Conservation (phyloP, 1,140 invertebrate genomes). For the Polyergus mexicanus region DNA sequence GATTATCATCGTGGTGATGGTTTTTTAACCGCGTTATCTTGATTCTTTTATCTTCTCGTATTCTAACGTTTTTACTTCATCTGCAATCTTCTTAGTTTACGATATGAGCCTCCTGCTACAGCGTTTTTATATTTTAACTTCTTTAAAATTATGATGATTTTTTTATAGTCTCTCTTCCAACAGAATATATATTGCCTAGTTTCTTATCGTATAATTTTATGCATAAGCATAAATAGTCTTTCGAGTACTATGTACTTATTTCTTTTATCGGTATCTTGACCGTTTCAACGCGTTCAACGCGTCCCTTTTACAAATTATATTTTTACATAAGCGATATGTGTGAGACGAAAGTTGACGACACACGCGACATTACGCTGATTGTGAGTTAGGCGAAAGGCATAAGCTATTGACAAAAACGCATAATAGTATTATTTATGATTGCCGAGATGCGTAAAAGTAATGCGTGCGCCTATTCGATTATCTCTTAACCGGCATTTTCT, state of each 20-base stretch:
- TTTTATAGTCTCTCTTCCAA: background rate
- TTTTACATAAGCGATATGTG: conserved; percentile 26
- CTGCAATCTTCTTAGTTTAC: background rate
- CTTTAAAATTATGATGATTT: conserved; percentile 37
- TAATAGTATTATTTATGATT: conserved; percentile 59
- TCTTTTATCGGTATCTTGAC: background rate
- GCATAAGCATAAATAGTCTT: conserved; percentile 32
- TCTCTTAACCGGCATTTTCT: conserved; percentile 45
- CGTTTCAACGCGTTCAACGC: background rate
- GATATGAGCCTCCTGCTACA: background rate
- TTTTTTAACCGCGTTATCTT: background rate
- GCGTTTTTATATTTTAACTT: background rate
- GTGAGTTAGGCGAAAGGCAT: background rate
- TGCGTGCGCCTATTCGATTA: conserved; percentile 53
- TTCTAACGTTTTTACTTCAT: background rate
- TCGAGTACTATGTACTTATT: background rate
- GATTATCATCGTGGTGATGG: background rate
- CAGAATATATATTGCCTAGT: background rate
- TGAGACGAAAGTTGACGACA: conserved; percentile 17
- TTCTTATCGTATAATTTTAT: conserved; percentile 45
- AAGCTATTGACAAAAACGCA: conserved; percentile 39
- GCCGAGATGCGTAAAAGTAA: conserved; percentile 22
- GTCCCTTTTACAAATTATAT: conserved; percentile 42
- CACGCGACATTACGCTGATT: conserved; percentile 31
- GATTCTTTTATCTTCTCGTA: background rate